phyloP scores from a whole-genome alignment of 2,113 vertebrate genomes.

The Arothron firmamentum region DNA sequence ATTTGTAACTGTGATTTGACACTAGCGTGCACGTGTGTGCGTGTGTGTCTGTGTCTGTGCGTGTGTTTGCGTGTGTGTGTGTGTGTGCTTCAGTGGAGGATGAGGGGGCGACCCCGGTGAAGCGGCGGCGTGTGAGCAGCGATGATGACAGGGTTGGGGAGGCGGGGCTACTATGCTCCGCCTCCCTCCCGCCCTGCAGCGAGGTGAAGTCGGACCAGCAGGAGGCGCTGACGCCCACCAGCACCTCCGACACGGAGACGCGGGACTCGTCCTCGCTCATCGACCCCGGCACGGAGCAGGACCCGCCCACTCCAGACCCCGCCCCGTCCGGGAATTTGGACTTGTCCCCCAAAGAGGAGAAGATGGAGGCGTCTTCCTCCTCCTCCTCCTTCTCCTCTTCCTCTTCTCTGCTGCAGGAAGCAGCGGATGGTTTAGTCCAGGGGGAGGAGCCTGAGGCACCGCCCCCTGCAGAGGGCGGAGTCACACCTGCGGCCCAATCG shows the following conservation, averaged over 20 bases:
- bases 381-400: conserved; percentile 72
- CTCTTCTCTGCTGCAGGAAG: conserved; percentile 80
- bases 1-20: not conserved
- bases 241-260: conserved; percentile 95
- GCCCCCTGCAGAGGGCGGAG: conserved; percentile 3
- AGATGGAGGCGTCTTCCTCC: conserved; percentile 83
- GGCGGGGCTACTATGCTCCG: conserved; percentile 40
- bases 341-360: conserved; percentile 79
- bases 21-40: not conserved
- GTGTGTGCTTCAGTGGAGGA: conserved; percentile 76
- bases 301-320: conserved; percentile 86
- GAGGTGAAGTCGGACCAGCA: conserved; percentile 81
- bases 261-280: conserved; percentile 97
- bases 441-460: conserved; percentile 63
- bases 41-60: conserved; percentile 3
- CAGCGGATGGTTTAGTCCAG: conserved; percentile 70
- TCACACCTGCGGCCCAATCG: conserved; percentile 21
- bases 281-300: conserved; percentile 96
- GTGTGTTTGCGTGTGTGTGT: conserved; percentile 6
- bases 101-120: conserved; percentile 92
- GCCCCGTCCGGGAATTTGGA: conserved; percentile 56
- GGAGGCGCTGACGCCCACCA: conserved; percentile 89
- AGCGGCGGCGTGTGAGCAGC: conserved; percentile 88
- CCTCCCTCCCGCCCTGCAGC: conserved; percentile 39
- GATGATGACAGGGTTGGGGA: conserved; percentile 82